Evolutionary conservation across 2,113 vertebrate genomes (phyloP), one percentile per base, ranked within the genome.

Genomic region (Sterna hirundo): DNA sequence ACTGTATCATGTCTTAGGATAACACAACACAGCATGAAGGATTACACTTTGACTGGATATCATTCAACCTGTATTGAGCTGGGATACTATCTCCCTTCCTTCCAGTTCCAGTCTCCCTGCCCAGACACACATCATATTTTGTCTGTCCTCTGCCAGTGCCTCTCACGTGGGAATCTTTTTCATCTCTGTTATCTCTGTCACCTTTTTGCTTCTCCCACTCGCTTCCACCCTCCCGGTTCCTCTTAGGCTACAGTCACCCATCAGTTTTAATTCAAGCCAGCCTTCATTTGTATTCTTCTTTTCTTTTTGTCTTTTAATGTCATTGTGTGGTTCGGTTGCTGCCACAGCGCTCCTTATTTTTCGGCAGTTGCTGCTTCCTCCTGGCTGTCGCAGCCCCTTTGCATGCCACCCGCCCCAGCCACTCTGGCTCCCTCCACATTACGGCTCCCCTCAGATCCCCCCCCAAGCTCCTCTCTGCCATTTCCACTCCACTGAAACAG

Each of bases 361-460:
- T 71, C 0, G 0, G 20, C 1, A 3, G 23, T 14, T 80, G 23
- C 27, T 79, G 9, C 49, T 83, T 85, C 44, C 25, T 38, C 21
- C 70, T 36, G 32, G 6, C 40, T 64, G 36, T 20, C 0, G 2
- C 27, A 66, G 17, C 44, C 25, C n/a, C 16, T 82, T 58, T 5
- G 4, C 0, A 1, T 3, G 13, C 10, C 4, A 1, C 38, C 36
- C 55, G 8, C 55, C 61, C 76, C 0, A 0, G 27, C 36, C 6
- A 2, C n/a, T 64, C 36, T 23, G 47, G 1, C 42, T 75, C 18
- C 32, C 22, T 51, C n/a, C 4, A 0, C 1, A 1, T 36, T 57
- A 40, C 2, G 0, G 5, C 46, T 49, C 20, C 36, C 15, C 57
- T 88, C 49, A 44, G 21, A 44, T 27, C 4, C 23, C 57, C 23